Percentiles rank a stretch among this genome's conserved stretches.
Conservation (phyloP, 2,113 vertebrate species). For the Morphnarchus princeps region DNA sequence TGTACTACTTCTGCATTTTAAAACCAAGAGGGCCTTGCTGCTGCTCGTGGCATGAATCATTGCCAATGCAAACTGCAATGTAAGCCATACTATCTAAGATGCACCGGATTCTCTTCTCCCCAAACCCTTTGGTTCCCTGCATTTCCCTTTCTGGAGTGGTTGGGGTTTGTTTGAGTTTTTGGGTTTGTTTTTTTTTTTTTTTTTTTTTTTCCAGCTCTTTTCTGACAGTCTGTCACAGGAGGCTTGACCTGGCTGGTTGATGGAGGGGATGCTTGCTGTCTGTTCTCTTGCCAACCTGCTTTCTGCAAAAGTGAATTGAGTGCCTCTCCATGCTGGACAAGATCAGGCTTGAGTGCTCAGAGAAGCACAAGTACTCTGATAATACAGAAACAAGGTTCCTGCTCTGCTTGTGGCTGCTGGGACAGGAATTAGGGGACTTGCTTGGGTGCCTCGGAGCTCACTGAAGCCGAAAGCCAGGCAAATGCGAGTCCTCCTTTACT, state of each 20-base stretch:
- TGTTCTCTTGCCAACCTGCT: background rate
- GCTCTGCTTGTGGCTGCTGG: background rate
- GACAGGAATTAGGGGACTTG: background rate
- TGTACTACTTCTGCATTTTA: background rate
- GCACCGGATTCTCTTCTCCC: background rate
- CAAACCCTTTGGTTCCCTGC: background rate
- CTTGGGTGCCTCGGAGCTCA: background rate
- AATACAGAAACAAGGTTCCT: background rate
- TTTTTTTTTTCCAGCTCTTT: background rate
- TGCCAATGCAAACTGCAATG: background rate
- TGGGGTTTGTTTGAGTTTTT: background rate
- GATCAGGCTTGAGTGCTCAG: background rate
- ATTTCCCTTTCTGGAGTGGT: background rate
- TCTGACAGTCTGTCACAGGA: background rate
- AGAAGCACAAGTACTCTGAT: background rate
- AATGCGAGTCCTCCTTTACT: background rate
- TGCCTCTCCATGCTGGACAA: background rate
- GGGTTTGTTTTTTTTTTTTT: background rate
- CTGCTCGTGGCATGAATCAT: background rate
- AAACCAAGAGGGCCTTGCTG: background rate
- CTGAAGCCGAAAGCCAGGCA: background rate
- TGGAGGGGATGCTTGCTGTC: background rate
- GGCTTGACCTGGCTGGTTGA: background rate
- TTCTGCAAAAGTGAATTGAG: background rate
- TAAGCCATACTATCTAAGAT: background rate